A percentile compares a stretch with the other conserved stretches of the same genome.
phyloP scores from a whole-genome alignment of 1,140 invertebrate species.

The Euura lappo region DNA sequence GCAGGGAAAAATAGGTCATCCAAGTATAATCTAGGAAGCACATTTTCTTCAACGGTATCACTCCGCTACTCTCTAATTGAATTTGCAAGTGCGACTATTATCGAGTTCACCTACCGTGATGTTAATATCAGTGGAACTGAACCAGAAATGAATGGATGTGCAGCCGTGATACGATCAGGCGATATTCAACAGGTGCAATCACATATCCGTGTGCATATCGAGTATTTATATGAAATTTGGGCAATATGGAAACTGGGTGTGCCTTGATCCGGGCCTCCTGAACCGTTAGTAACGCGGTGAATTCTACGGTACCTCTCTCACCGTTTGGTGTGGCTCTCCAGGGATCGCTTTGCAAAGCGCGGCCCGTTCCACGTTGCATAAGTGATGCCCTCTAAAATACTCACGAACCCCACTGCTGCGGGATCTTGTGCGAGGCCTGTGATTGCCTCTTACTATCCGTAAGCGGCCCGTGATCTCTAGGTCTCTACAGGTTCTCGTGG shows the following conservation, averaged over 20 bases:
- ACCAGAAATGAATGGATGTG: not conserved
- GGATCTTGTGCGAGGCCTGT: constrained; percentile 28
- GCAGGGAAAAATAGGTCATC: not conserved
- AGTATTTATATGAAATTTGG: too few relatives aligned
- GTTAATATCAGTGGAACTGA: too few relatives aligned
- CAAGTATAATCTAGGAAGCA: not conserved
- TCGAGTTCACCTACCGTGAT: too few relatives aligned
- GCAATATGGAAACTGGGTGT: not conserved
- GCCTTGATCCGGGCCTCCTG: not conserved
- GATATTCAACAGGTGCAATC: constrained; percentile 51
- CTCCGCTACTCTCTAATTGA: not conserved
- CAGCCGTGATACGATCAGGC: not conserved
- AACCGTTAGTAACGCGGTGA: not conserved
- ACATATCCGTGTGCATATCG: constrained; percentile 22
- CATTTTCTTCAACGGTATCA: not conserved
- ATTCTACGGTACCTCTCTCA: constrained; percentile 24
- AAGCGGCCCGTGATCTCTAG: not conserved
- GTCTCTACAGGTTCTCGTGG: not conserved
- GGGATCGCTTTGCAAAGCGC: constrained; percentile 56
- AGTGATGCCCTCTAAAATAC: constrained; percentile 55
- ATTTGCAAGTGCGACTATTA: too few relatives aligned
- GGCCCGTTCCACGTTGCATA: constrained; percentile 51
- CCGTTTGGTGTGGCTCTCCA: constrained; percentile 38
- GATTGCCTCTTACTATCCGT: constrained; percentile 6
- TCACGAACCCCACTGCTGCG: constrained; percentile 32